These are phyloP conservation scores for Eupithecia dodoneata DNA, from an alignment of 2,888 invertebrate species.

Conservation along the genomic window DNA sequence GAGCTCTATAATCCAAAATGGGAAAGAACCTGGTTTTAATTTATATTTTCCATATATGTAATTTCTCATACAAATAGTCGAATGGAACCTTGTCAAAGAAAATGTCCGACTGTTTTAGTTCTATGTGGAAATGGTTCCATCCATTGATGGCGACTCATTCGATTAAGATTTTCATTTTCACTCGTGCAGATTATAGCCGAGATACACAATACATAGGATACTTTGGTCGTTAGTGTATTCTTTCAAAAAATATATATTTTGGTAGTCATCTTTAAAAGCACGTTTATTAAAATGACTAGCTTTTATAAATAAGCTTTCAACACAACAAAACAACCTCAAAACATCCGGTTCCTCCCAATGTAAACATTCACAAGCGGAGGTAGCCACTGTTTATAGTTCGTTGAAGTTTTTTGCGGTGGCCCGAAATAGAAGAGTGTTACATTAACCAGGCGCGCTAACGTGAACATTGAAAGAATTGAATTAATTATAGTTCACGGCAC, in stretches of 20 bases:
- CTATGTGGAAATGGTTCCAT: neutral
- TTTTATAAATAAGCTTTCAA: neutral
- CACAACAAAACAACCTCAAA: constrained; percentile 4
- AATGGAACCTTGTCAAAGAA: neutral
- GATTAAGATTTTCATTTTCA: too few species aligned
- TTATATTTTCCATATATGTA: neutral
- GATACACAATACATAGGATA: neutral
- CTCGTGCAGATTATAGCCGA: too few species aligned
- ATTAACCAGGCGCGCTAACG: constrained; percentile 11
- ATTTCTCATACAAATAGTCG: neutral
- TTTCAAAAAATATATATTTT: neutral
- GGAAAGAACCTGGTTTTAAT: neutral
- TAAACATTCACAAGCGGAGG: constrained; percentile 33
- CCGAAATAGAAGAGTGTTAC: constrained; percentile 24
- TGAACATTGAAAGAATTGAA: neutral
- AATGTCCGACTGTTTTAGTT: neutral
- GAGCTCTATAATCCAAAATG: neutral
- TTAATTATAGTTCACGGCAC: neutral
- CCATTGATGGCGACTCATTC: neutral
- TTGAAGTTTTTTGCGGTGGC: constrained; percentile 40
- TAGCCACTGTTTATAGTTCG: constrained; percentile 31
- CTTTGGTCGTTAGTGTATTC: neutral
- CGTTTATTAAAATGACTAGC: neutral
- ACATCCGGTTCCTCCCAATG: constrained; percentile 39
- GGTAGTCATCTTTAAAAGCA: neutral